Percentiles rank a stretch among this genome's conserved stretches.
Evolutionary conservation across 2,113 vertebrate species (phyloP).

Genomic region (cattle (Bos taurus)): ARS-UCD2.0 NC_037337.1:12313001-12313500

Average conservation of each 20-base stretch:
- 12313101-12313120: neutral
- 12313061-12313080: neutral
- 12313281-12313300: neutral
- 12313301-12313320: neutral
- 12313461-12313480: neutral
- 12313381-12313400: neutral
- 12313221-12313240: neutral
- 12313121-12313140: neutral
- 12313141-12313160: neutral
- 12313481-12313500: neutral
- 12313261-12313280: neutral
- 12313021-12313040: neutral
- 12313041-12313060: neutral
- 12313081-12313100: neutral
- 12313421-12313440: neutral
- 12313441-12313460: neutral
- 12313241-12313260: neutral
- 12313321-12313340: neutral
- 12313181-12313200: neutral
- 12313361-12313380: neutral
- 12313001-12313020: neutral
- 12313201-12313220: neutral
- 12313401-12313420: neutral
- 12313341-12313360: neutral
- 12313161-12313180: neutral